Evolutionary conservation across 2,888 invertebrate genomes (phyloP).

Genomic region (Alentia gelatinosa): DNA sequence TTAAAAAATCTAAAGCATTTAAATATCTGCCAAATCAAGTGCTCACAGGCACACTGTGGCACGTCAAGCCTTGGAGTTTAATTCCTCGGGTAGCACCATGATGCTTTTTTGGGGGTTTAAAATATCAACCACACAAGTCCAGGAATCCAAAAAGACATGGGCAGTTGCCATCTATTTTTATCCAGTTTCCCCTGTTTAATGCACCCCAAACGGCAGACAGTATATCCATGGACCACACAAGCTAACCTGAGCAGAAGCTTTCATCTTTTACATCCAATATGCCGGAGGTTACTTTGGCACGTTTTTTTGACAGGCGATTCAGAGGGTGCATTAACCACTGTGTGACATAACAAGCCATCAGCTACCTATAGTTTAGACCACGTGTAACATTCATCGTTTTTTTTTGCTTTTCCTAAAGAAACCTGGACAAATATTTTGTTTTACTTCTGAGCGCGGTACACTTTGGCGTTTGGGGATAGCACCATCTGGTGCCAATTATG

Average conservation of each 20-base stretch:
- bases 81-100: neutral
- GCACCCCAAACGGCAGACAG: neutral
- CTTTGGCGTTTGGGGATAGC: neutral
- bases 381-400: neutral
- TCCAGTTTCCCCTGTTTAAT: conserved; percentile 18
- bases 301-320: neutral
- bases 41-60: neutral
- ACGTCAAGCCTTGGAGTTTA: neutral
- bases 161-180: neutral
- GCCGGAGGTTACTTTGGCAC: neutral
- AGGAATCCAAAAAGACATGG: conserved; percentile 27
- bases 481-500: neutral
- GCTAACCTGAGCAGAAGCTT: neutral
- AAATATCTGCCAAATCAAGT: conserved; percentile 3
- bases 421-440: neutral
- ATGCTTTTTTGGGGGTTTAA: neutral
- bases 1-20: neutral
- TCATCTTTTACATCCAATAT: neutral
- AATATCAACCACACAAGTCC: neutral
- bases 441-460: neutral
- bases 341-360: neutral
- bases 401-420: neutral
- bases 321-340: neutral
- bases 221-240: conserved; percentile 4
- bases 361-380: neutral